These are phyloP conservation scores for Falco concolor DNA, from an alignment of 2,797 vertebrate species.

Conservation along the genomic window DNA sequence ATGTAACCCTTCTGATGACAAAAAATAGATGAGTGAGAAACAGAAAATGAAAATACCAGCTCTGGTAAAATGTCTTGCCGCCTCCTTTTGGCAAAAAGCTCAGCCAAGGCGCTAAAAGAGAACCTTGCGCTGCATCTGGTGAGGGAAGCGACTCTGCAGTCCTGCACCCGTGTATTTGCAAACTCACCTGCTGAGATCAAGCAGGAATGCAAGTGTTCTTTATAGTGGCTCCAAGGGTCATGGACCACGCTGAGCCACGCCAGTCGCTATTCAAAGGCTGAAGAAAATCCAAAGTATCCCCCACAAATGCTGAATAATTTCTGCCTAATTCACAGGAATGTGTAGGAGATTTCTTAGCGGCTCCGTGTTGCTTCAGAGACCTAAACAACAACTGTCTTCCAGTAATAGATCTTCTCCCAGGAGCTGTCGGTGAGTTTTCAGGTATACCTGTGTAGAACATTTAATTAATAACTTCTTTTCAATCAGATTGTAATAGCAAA, in stretches of 20 bases:
- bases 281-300: not conserved
- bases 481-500: not conserved
- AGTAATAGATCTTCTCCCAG: not conserved
- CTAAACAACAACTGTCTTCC: not conserved
- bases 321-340: not conserved
- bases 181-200: not conserved
- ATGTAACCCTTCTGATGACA: not conserved
- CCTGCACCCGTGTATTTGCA: not conserved
- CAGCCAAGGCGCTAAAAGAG: not conserved
- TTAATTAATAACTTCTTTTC: conserved; percentile 29
- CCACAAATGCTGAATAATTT: not conserved
- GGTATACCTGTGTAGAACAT: not conserved
- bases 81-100: not conserved
- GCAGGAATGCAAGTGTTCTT: not conserved
- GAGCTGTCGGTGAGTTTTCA: not conserved
- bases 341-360: not conserved
- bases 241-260: not conserved
- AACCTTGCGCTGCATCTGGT: not conserved
- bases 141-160: not conserved
- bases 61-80: not conserved
- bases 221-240: not conserved
- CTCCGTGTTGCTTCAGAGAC: not conserved
- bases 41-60: not conserved
- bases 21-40: not conserved
- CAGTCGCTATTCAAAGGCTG: not conserved